Evolutionary conservation across 2,888 invertebrate genomes (phyloP), one percentile per base, ranked within the genome.

Genomic region (Leptinotarsa tumamoca): DNA sequence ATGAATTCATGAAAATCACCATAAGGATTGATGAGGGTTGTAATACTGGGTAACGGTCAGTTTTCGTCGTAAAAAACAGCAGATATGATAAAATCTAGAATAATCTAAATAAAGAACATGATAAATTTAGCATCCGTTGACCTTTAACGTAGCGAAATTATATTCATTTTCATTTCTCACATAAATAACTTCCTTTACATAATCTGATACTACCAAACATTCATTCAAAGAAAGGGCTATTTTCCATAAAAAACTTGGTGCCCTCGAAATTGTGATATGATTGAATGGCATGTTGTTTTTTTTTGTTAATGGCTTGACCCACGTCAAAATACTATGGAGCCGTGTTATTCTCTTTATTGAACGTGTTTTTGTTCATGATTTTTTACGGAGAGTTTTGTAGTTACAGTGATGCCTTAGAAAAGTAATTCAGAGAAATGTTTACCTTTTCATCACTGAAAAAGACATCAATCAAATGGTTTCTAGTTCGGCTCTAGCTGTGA

Each of bases 121-220:
- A 63, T 43, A 63, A 63, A 63, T 63, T n/a, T 43, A 3, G 33
- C 10, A 63, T 33, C 33, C 63, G 63, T 33, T 63, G 63, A 63
- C 54, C 70, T 63, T 69, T 67, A 50, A 67, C 51, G 67, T 23
- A 54, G 54, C 43, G 50, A 70, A 74, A 67, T 50, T 17, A 56
- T 70, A 58, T 74, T 74, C 70, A 71, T 70, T 66, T 71, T 70
- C 33, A 56, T 67, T 71, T 70, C 67, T 17, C 50, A 67, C 70
- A 70, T 74, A 58, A 74, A 74, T 70, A 70, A 71, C 70, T 70
- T 43, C 49, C 33, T 70, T 58, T 67, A 50, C 67, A 69, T 69
- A 50, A 56, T 67, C 74, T 67, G 67, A 74, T 74, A 67, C 63
- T 54, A 71, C 70, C 52, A 51, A 71, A 67, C 70, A 49, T 66